A percentile compares a stretch with the other conserved stretches of the same genome.
Evolutionary conservation across 1,140 invertebrate species (phyloP).

Genomic region (Drosophila yakuba): DNA sequence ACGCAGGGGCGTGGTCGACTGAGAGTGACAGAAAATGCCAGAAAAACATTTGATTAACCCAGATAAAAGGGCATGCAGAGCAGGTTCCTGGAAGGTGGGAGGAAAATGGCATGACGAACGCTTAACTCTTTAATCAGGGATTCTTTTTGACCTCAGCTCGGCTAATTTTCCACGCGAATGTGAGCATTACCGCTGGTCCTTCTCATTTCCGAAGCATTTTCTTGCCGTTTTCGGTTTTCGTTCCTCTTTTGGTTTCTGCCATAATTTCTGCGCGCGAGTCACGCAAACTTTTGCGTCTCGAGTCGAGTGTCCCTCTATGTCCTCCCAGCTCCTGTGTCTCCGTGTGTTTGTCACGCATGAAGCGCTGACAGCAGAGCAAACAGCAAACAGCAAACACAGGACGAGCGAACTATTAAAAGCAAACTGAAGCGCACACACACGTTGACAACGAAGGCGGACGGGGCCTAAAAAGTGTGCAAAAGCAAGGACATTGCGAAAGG

Average conservation of each 20-base stretch:
- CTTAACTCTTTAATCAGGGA: slow-evolving; percentile 78
- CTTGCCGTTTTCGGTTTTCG: slow-evolving; percentile 21
- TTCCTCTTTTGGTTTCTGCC: slow-evolving; percentile 28
- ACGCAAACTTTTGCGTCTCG: slow-evolving; percentile 63
- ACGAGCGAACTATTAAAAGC: slow-evolving; percentile 70
- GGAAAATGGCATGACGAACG: slow-evolving; percentile 67
- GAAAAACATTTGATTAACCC: slow-evolving; percentile 60
- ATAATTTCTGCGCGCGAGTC: slow-evolving; percentile 61
- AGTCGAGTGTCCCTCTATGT: slow-evolving; percentile 1
- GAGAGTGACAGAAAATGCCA: slow-evolving; percentile 42
- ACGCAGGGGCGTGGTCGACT: slow-evolving; percentile 12
- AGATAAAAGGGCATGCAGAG: slow-evolving; percentile 42
- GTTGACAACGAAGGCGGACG: slow-evolving; percentile 62
- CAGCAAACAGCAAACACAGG: slow-evolving; percentile 51
- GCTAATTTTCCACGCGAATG: slow-evolving; percentile 61
- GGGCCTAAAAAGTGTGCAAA: slow-evolving; percentile 70
- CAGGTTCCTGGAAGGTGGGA: not conserved
- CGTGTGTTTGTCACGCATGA: slow-evolving; percentile 74
- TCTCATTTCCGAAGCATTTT: slow-evolving; percentile 18
- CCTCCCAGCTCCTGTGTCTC: slow-evolving; percentile 1
- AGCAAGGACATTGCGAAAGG: slow-evolving; percentile 73
- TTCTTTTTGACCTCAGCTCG: slow-evolving; percentile 33
- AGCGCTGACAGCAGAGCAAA: slow-evolving; percentile 79
- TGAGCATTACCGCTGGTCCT: slow-evolving; percentile 43
- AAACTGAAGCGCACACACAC: slow-evolving; percentile 49